phyloP scores from a whole-genome alignment of 2,888 invertebrate species.

The Neoaliturus tenellus region DNA sequence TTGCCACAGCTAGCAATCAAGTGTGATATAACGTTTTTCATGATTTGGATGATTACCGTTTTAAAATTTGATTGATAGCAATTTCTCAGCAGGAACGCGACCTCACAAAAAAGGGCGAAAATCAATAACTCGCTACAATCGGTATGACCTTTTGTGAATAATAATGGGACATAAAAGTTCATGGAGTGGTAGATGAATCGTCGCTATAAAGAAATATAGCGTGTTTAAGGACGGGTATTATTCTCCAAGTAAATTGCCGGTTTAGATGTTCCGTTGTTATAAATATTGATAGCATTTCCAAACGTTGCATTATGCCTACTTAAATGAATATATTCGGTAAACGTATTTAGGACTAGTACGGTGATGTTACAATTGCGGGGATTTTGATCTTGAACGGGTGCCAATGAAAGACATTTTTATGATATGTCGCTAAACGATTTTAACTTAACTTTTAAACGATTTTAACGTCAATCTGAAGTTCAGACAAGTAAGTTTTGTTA shows the following conservation, averaged over 20 bases:
- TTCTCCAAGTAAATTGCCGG: constrained; percentile 38
- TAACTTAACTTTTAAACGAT: too few relatives aligned
- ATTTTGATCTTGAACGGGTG: too few relatives aligned
- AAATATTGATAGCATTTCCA: too few relatives aligned
- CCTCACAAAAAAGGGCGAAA: neutral
- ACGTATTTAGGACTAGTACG: too few relatives aligned
- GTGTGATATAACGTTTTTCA: neutral
- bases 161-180: constrained; percentile 44
- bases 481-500: too few relatives aligned
- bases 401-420: too few relatives aligned
- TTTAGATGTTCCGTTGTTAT: neutral
- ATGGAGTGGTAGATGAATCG: constrained; percentile 24
- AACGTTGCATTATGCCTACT: too few relatives aligned
- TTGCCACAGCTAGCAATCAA: neutral
- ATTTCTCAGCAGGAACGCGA: constrained; percentile 2
- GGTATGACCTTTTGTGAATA: constrained; percentile 40
- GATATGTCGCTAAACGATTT: too few relatives aligned
- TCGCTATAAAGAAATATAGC: constrained; percentile 31
- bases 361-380: too few relatives aligned
- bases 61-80: constrained; percentile 22
- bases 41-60: neutral
- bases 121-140: constrained; percentile 35
- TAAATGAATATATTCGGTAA: too few relatives aligned
- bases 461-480: too few relatives aligned
- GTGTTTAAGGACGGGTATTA: constrained; percentile 27